phyloP scores from a whole-genome alignment of 2,797 vertebrate genomes.

The Clarias pachynema region DNA sequence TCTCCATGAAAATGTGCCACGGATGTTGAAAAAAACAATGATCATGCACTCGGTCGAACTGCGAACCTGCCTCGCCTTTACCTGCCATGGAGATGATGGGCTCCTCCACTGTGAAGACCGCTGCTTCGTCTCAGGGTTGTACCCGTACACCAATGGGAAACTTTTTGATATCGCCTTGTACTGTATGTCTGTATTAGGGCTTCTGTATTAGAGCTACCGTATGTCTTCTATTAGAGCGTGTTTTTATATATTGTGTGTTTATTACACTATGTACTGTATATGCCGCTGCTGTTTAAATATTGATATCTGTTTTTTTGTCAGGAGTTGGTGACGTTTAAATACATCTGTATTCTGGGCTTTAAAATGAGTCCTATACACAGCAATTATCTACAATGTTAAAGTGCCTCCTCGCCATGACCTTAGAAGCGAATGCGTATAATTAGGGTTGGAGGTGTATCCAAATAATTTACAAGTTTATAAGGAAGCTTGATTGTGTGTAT shows the following conservation, averaged over 20 bases:
- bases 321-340: neutral
- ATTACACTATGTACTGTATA: neutral
- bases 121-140: no score
- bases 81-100: no score
- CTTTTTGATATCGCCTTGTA: no score
- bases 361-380: neutral
- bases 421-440: constrained; percentile 15
- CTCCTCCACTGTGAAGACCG: no score
- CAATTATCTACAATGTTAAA: constrained; percentile 22
- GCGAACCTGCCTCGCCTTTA: no score
- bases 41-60: no score
- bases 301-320: neutral
- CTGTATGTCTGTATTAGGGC: no score
- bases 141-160: no score
- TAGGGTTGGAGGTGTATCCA: constrained; percentile 19
- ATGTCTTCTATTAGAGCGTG: no score
- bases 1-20: no score
- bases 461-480: constrained; percentile 23
- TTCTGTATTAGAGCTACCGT: no score
- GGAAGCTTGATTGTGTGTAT: constrained; percentile 38
- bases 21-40: no score
- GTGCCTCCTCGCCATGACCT: constrained; percentile 9
- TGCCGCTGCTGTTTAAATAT: neutral
- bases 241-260: neutral
- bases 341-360: neutral